Conservation (phyloP, 2,888 invertebrate genomes). For the Stenotaenia linearis region DNA sequence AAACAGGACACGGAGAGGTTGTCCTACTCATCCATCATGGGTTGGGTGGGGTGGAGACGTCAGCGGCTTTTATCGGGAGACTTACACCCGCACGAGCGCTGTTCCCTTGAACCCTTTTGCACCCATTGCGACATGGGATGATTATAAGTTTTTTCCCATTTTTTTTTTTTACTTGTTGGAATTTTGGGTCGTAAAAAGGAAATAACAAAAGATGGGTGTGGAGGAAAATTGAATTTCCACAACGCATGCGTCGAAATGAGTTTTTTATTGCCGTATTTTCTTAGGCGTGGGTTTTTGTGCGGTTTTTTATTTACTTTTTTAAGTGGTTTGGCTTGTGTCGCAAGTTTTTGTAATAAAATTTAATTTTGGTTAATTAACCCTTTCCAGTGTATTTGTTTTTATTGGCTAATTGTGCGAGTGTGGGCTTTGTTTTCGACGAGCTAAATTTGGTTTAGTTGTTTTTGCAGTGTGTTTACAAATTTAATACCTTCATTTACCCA, state of each 20-base stretch:
- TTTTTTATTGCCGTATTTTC: not conserved
- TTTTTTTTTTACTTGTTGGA: not conserved
- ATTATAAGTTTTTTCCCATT: not conserved
- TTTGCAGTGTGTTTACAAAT: constrained; percentile 9
- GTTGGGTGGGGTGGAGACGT: constrained; percentile 4
- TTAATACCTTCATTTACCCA: not conserved
- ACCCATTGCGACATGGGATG: not conserved
- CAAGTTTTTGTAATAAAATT: not conserved
- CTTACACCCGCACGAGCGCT: not conserved
- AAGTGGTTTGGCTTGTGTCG: not conserved
- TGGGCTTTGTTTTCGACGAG: not conserved
- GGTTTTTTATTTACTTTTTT: too few relatives aligned
- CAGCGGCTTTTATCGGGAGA: constrained; percentile 9
- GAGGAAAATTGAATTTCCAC: not conserved
- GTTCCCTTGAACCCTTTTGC: not conserved
- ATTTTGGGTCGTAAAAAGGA: not conserved
- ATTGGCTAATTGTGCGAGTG: not conserved
- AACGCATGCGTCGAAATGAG: not conserved
- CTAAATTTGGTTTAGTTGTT: not conserved
- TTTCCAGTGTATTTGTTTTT: not conserved
- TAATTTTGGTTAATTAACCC: not conserved
- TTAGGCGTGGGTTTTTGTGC: not conserved
- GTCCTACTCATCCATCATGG: constrained; percentile 9
- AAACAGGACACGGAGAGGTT: constrained; percentile 9
- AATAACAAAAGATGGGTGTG: constrained; percentile 5